Conservation (phyloP, 2,888 invertebrate genomes). For the Drosophila colorata region DNA sequence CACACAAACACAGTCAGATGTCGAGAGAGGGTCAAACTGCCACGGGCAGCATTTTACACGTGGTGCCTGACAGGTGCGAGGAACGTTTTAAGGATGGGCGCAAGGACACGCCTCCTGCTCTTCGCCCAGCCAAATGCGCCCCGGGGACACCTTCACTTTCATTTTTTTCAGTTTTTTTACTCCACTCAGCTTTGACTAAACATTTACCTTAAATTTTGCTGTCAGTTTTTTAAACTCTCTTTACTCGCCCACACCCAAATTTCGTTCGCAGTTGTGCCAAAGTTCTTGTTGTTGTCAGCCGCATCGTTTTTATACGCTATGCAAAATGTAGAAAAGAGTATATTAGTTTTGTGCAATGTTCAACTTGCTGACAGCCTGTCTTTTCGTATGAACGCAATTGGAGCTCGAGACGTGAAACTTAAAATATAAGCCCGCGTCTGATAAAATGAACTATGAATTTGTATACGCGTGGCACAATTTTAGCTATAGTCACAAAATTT, state of each 20-base stretch:
- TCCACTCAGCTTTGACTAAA: constrained; percentile 61
- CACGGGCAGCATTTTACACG: constrained; percentile 66
- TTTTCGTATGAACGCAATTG: no score
- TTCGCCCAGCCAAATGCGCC: constrained; percentile 61
- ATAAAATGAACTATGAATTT: no score
- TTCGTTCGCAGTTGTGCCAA: constrained; percentile 56
- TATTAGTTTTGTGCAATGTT: no score
- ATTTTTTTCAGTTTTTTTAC: constrained; percentile 19
- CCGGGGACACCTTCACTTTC: constrained; percentile 56
- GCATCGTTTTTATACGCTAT: constrained; percentile 4
- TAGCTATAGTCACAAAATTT: no score
- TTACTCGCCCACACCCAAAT: constrained; percentile 12
- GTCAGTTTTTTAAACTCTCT: constrained; percentile 51
- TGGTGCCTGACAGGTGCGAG: constrained; percentile 60
- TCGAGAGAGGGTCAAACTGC: constrained; percentile 49
- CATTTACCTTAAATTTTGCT: constrained; percentile 75
- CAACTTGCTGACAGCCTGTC: no score
- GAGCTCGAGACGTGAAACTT: no score
- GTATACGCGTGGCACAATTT: no score
- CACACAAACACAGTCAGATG: constrained; percentile 5
- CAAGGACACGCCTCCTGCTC: constrained; percentile 29
- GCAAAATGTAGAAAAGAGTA: no score
- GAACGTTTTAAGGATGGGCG: constrained; percentile 39
- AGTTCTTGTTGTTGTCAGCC: constrained; percentile 25
- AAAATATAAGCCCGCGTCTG: no score